Conservation (phyloP, 2,113 vertebrate genomes). For the Oryzias woworae region DNA sequence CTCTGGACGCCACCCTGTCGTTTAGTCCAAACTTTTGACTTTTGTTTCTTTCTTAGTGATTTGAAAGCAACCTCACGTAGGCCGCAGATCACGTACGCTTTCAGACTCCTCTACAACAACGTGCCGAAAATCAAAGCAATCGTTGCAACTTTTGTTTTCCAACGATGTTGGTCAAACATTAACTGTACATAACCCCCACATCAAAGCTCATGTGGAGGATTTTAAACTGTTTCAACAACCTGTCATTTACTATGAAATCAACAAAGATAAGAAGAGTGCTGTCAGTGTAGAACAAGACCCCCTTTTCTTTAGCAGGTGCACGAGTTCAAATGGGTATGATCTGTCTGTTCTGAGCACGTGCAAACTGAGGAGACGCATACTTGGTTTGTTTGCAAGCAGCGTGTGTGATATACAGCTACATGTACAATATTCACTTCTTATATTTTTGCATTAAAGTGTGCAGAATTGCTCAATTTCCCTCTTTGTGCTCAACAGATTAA, state of each 20-base stretch:
- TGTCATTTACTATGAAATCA: constrained; percentile 3
- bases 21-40: constrained; percentile 6
- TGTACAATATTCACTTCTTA: not conserved
- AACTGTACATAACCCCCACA: not conserved
- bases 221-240: not conserved
- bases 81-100: not conserved
- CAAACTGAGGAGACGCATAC: not conserved
- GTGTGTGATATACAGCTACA: not conserved
- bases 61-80: constrained; percentile 8
- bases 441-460: constrained; percentile 13
- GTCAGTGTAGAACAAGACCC: not conserved
- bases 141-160: not conserved
- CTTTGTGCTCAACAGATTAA: constrained; percentile 31
- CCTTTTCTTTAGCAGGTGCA: constrained; percentile 39
- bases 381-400: not conserved
- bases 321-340: constrained; percentile 43
- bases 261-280: constrained; percentile 12
- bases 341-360: constrained; percentile 35
- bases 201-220: not conserved
- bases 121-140: not conserved
- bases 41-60: not conserved
- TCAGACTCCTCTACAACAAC: not conserved
- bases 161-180: not conserved
- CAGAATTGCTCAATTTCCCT: constrained; percentile 34
- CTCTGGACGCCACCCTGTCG: not conserved